Evolutionary conservation across 2,888 invertebrate species (phyloP).

Genomic region (Lasioglossum villosulum): DNA sequence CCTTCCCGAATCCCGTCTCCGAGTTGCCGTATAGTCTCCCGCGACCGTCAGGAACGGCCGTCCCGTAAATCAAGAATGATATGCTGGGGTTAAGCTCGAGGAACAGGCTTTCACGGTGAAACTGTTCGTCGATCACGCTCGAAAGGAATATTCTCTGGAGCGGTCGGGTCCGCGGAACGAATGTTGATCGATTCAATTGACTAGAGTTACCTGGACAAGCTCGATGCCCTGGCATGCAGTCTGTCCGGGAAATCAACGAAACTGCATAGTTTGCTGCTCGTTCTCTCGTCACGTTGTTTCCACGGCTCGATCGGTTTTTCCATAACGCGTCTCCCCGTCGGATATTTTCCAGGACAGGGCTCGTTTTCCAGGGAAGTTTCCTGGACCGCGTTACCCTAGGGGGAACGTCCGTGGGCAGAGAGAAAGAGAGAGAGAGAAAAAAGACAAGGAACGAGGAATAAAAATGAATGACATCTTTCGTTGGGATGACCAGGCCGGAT

Average conservation of each 20-base stretch:
- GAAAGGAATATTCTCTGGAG: constrained; percentile 45
- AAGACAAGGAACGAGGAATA: background rate
- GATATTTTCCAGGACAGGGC: background rate
- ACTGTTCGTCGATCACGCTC: constrained; percentile 19
- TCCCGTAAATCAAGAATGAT: constrained; percentile 57
- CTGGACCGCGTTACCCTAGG: background rate
- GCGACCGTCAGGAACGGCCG: constrained; percentile 18
- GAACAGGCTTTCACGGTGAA: constrained; percentile 2
- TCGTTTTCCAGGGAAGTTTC: constrained; percentile 15
- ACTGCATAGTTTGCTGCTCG: constrained; percentile 14
- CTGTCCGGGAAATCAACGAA: constrained; percentile 4
- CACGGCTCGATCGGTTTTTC: constrained; percentile 42
- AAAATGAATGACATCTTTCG: constrained; percentile 24
- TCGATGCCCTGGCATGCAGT: background rate
- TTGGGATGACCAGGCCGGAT: constrained; percentile 26
- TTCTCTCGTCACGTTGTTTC: constrained; percentile 37
- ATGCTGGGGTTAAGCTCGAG: constrained; percentile 40
- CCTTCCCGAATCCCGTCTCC: background rate
- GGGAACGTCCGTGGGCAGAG: background rate
- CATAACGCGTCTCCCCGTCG: constrained; percentile 23
- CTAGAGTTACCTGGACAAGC: constrained; percentile 52
- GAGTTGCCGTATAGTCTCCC: background rate
- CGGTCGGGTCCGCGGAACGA: constrained; percentile 49
- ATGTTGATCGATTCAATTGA: constrained; percentile 71
- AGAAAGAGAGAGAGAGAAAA: background rate